Evolutionary conservation across 2,888 invertebrate species (phyloP).

Genomic region (Cabera pusaria): DNA sequence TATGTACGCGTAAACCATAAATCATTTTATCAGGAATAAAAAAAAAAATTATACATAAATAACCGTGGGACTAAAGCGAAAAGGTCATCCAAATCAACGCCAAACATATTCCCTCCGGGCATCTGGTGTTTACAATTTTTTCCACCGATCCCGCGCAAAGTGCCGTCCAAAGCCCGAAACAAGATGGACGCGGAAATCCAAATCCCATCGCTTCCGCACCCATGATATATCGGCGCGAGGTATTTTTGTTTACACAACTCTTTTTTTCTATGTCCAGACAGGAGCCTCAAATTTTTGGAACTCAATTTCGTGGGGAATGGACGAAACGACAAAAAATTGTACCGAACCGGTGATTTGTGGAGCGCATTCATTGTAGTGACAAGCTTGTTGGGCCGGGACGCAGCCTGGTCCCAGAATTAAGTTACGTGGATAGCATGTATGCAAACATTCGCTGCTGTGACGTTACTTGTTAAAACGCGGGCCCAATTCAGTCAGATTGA

Average conservation of each 20-base stretch:
- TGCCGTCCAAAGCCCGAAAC: slow-evolving; percentile 16
- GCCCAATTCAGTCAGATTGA: slow-evolving; percentile 61
- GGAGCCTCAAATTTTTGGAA: slow-evolving; percentile 60
- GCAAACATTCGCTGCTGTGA: slow-evolving; percentile 48
- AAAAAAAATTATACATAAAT: no score
- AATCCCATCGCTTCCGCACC: slow-evolving; percentile 35
- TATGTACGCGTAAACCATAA: no score
- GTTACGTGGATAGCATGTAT: slow-evolving; percentile 45
- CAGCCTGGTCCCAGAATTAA: slow-evolving; percentile 55
- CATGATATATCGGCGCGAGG: slow-evolving; percentile 40
- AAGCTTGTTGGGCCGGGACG: slow-evolving; percentile 65
- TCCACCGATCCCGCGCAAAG: slow-evolving; percentile 3
- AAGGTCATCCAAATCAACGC: slow-evolving; percentile 14
- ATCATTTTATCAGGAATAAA: no score
- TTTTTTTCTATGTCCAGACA: slow-evolving; percentile 43
- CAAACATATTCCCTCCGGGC: slow-evolving; percentile 6
- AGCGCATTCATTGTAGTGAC: slow-evolving; percentile 77
- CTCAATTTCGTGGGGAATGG: slow-evolving; percentile 76
- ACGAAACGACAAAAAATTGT: slow-evolving; percentile 71
- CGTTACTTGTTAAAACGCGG: slow-evolving; percentile 68
- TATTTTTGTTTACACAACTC: slow-evolving; percentile 52
- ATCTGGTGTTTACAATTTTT: slow-evolving; percentile 13
- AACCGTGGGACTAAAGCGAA: no score
- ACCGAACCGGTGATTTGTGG: slow-evolving; percentile 78
- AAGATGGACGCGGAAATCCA: slow-evolving; percentile 33